Conservation (phyloP, 2,113 vertebrate species). For the Sinocyclocheilus anshuiensis region DNA sequence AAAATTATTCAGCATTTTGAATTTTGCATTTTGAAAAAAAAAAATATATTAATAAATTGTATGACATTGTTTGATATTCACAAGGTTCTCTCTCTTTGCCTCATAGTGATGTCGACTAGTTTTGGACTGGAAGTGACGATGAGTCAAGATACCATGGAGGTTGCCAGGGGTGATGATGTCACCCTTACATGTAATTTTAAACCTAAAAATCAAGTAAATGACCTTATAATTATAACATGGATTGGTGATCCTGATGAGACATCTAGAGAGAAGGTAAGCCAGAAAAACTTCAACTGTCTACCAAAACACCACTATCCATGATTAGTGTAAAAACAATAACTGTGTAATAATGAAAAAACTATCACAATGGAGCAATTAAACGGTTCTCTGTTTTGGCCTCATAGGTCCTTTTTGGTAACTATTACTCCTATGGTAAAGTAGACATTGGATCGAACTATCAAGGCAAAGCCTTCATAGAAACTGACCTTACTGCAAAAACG, state of each 20-base stretch:
- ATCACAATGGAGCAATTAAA: neutral
- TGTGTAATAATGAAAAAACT: neutral
- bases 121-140: conserved; percentile 73
- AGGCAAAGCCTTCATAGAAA: conserved; percentile 61
- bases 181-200: conserved; percentile 78
- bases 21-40: no score
- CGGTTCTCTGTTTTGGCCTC: neutral
- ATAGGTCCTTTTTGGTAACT: conserved; percentile 70
- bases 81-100: neutral
- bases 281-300: neutral
- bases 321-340: neutral
- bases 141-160: conserved; percentile 62
- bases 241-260: conserved; percentile 11
- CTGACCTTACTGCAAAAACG: fast-evolving
- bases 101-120: conserved; percentile 54
- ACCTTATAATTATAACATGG: conserved; percentile 67
- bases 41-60: neutral
- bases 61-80: neutral
- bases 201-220: fast-evolving
- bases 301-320: neutral
- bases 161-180: conserved; percentile 64
- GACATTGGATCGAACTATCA: conserved; percentile 66
- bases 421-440: neutral
- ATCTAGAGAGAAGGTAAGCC: conserved; percentile 31
- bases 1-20: no score